Percentiles rank a stretch among this genome's conserved stretches.
Evolutionary conservation across 1,140 invertebrate genomes (phyloP).

Genomic region (Charaxes varanes): DNA sequence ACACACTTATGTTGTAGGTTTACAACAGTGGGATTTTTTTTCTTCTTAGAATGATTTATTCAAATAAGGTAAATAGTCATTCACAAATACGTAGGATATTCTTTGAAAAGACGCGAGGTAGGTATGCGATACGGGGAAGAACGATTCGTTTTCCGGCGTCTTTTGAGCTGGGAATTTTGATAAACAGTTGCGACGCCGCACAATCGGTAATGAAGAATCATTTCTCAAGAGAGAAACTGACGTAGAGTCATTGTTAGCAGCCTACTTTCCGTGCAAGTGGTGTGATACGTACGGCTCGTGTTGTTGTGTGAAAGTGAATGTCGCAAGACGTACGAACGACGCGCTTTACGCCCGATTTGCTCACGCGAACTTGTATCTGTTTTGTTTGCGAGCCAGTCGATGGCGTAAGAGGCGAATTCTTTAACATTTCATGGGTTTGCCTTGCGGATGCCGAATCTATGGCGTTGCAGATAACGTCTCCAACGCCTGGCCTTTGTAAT

Average conservation of each 20-base stretch:
- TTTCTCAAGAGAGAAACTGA: constrained; percentile 64
- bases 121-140: no score
- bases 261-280: constrained; percentile 55
- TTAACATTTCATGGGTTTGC: not conserved
- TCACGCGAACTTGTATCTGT: constrained; percentile 34
- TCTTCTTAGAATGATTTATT: no score
- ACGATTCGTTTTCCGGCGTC: not conserved
- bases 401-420: constrained; percentile 7
- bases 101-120: not conserved
- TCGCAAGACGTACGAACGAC: constrained; percentile 36
- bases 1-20: no score
- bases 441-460: no score
- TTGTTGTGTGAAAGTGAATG: no score
- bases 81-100: no score
- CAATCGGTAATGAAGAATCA: constrained; percentile 36
- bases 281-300: no score
- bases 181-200: constrained; percentile 17
- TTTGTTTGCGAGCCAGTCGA: constrained; percentile 2
- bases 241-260: constrained; percentile 59
- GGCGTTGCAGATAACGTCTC: no score
- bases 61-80: no score
- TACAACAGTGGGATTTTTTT: no score
- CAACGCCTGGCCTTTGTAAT: no score
- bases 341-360: constrained; percentile 51
- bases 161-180: not conserved